These are phyloP conservation scores for Aphidius colemani DNA, from an alignment of 2,888 invertebrate genomes.

Conservation along the genomic window DNA sequence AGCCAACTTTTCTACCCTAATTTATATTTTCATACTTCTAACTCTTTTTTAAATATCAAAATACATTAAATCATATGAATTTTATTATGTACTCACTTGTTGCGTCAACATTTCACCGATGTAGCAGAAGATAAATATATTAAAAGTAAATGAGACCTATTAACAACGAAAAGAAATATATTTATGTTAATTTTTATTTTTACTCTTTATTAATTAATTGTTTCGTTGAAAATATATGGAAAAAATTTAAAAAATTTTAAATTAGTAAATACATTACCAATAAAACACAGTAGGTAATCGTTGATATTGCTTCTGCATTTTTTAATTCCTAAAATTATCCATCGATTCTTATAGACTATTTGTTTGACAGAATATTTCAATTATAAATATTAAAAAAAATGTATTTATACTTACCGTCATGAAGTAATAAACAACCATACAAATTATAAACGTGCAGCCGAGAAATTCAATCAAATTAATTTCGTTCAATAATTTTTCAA, in stretches of 20 bases:
- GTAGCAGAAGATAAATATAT: slow-evolving; percentile 48
- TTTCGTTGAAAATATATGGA: too few species aligned
- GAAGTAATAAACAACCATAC: slow-evolving; percentile 39
- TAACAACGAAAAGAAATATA: too few species aligned
- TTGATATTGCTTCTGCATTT: slow-evolving; percentile 25
- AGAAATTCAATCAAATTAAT: slow-evolving; percentile 38
- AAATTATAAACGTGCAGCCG: slow-evolving; percentile 37
- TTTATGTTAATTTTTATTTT: too few species aligned
- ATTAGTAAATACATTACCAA: slow-evolving; percentile 3
- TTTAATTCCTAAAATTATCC: slow-evolving; percentile 28
- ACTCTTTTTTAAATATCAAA: neutral
- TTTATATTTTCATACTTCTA: neutral
- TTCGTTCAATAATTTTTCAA: slow-evolving; percentile 32
- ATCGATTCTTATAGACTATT: slow-evolving; percentile 7
- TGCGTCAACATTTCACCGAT: slow-evolving; percentile 47
- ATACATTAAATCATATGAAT: neutral
- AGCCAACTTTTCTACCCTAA: slow-evolving; percentile 30
- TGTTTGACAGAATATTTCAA: neutral
- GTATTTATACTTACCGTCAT: slow-evolving; percentile 31
- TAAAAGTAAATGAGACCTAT: slow-evolving; percentile 25
- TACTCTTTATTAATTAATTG: too few species aligned
- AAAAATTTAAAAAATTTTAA: too few species aligned
- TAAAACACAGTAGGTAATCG: slow-evolving; percentile 27
- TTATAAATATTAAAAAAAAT: slow-evolving; percentile 4
- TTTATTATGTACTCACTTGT: slow-evolving; percentile 32